Evolutionary conservation across 2,797 vertebrate genomes (phyloP).

Genomic region (Semotilus atromaculatus): DNA sequence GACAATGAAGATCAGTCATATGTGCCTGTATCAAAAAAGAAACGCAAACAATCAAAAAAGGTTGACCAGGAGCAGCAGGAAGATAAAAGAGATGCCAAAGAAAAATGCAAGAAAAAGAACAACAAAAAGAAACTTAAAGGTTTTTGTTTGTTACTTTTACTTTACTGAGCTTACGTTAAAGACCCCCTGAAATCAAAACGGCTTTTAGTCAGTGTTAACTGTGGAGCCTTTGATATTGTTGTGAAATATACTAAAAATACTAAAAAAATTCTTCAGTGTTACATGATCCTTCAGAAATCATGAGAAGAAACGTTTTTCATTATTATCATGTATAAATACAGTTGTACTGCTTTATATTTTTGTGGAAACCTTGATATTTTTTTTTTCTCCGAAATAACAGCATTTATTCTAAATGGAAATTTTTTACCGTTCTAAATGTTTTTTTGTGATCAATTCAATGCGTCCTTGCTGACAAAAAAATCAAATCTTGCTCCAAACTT

Average conservation of each 20-base stretch:
- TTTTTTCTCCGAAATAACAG: neutral
- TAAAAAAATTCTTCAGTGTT: neutral
- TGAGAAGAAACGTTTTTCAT: neutral
- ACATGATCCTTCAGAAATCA: neutral
- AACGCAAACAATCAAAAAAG: slow-evolving; percentile 28
- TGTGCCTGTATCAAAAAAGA: slow-evolving; percentile 24
- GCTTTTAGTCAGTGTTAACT: neutral
- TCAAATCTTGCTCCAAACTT: neutral
- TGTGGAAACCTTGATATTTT: neutral
- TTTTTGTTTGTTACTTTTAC: neutral
- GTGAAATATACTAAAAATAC: too few species aligned
- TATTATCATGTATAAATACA: neutral
- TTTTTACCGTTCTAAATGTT: neutral
- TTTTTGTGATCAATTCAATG: neutral
- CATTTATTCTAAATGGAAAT: neutral
- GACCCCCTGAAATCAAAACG: neutral
- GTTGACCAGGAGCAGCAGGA: neutral
- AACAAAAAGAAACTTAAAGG: slow-evolving; percentile 39
- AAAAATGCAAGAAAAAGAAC: slow-evolving; percentile 32
- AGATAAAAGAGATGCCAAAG: neutral
- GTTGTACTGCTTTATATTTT: neutral
- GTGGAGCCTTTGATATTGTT: neutral
- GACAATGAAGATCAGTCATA: slow-evolving; percentile 35
- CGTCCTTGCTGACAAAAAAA: neutral
- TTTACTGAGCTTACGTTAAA: neutral